These are phyloP conservation scores for silkworm (Bombyx mori) DNA, from an alignment of 1,140 invertebrate genomes.

Conservation along the genomic window ASM3026992v2 NC_085129.1:7604001-7604500, in stretches of 20 bases:
- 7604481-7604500: too few relatives aligned
- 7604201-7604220: not conserved
- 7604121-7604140: slow-evolving; percentile 28
- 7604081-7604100: slow-evolving; percentile 45
- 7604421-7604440: too few relatives aligned
- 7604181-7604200: slow-evolving; percentile 22
- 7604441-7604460: too few relatives aligned
- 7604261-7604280: not conserved
- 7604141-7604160: slow-evolving; percentile 53
- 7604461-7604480: too few relatives aligned
- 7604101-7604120: slow-evolving; percentile 20
- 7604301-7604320: too few relatives aligned
- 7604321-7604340: too few relatives aligned
- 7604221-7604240: not conserved
- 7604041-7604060: not conserved
- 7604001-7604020: not conserved
- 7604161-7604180: slow-evolving; percentile 14
- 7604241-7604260: not conserved
- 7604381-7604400: too few relatives aligned
- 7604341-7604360: too few relatives aligned
- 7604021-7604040: not conserved
- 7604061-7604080: slow-evolving; percentile 14
- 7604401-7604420: too few relatives aligned
- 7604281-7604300: too few relatives aligned
- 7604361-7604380: too few relatives aligned